Evolutionary conservation across 1,140 invertebrate species (phyloP).

Genomic region (Elysia chlorotica): DNA sequence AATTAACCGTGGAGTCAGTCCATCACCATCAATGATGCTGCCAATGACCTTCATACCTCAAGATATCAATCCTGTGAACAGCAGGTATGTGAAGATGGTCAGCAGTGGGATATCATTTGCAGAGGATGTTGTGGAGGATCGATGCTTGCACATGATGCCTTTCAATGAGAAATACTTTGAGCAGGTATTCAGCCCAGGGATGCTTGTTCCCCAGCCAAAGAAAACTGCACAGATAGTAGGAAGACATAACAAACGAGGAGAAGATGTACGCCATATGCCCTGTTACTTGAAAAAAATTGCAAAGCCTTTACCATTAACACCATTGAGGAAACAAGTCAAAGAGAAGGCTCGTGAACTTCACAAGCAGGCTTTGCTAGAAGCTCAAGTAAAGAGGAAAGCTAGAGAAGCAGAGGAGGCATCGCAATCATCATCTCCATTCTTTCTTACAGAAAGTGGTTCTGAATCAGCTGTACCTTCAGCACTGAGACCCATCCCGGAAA

Average conservation of each 20-base stretch:
- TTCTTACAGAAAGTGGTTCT: no score
- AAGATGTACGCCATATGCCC: conserved; percentile 47
- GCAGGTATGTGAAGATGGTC: conserved; percentile 47
- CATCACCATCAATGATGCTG: conserved; percentile 3
- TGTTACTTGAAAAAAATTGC: conserved; percentile 44
- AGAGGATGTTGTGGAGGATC: conserved; percentile 56
- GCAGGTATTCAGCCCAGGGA: conserved; percentile 43
- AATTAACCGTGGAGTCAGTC: conserved; percentile 11
- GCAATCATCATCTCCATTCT: not conserved
- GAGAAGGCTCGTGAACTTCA: conserved; percentile 26
- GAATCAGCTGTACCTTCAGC: not conserved
- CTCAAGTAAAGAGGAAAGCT: conserved; percentile 1
- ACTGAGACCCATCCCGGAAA: not conserved
- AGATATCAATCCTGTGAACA: conserved; percentile 35
- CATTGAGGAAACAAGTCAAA: conserved; percentile 43
- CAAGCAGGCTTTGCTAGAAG: conserved; percentile 13
- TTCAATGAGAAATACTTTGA: conserved; percentile 56
- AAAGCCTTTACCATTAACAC: conserved; percentile 22
- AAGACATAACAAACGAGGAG: conserved; percentile 44
- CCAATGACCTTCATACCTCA: conserved; percentile 29
- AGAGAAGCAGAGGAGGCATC: not conserved
- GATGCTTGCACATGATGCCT: conserved; percentile 54
- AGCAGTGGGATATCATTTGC: conserved; percentile 47
- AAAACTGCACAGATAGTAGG: conserved; percentile 38
- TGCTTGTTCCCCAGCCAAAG: conserved; percentile 31